Evolutionary conservation across 2,888 invertebrate species (phyloP), one percentile per base, ranked within the genome.

Genomic region (Mesopsocus fuscifrons): DNA sequence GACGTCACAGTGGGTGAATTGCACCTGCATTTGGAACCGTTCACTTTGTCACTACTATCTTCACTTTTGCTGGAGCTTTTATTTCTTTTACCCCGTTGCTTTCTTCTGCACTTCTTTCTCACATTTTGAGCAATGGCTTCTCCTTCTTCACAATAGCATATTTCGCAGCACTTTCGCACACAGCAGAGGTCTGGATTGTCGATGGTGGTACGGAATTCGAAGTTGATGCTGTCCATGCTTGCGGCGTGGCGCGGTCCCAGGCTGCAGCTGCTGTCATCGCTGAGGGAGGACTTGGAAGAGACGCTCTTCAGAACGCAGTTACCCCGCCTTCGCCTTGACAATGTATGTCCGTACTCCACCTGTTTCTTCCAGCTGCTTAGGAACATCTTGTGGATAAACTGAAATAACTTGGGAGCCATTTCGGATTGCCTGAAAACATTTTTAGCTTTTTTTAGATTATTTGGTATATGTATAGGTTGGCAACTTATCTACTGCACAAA

Each of bases 231-330:
- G 38, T 26, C 26, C 26, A 26, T 26, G 26, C 26, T 26, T 6
- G 8, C 6, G 26, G 26, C 6, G 26, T 38, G 20, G 38, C n/a
- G n/a, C 17, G 38, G 38, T n/a, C 21, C 13, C 18, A 15, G n/a
- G 38, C 17, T 17, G 6, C 38, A 3, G 6, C 6, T 21, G 18
- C 21, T 38, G 17, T 20, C 38, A 6, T 20, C 38, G 4, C 21
- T 17, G 38, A 6, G 21, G 11, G 18, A 6, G 5, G 38, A 38
- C 4, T 20, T 17, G 18, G 38, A 38, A 3, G 38, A 38, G 20
- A 38, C 38, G 38, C 38, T 38, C 18, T 38, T 38, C 4, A 38
- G 18, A 18, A 38, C 18, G 38, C 38, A 38, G 21, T 15, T 38
- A 13, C 20, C 20, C n/a, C 38, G 6, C 6, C 26, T 6, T 5